Conservation (phyloP, 2,888 invertebrate genomes). For the Stenoptilia bipunctidactyla region DNA sequence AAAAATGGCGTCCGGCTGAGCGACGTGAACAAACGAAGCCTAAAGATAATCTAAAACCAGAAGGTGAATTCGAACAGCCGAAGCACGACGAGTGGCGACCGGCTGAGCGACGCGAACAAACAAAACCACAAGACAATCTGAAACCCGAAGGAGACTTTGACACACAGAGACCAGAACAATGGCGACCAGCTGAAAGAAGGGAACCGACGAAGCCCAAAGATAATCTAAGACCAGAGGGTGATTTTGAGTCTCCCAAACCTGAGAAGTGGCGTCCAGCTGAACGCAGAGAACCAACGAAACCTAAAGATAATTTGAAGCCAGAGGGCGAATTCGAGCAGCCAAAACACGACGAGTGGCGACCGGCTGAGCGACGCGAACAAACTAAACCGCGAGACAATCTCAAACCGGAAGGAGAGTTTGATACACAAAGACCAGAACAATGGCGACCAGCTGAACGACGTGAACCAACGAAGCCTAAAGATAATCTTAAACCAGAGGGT, state of each 20-base stretch:
- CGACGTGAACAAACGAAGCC: conserved; percentile 32
- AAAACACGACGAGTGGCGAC: conserved; percentile 42
- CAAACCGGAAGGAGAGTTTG: conserved; percentile 68
- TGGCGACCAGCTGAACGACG: conserved; percentile 48
- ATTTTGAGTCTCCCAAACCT: conserved; percentile 56
- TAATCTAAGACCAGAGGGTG: conserved; percentile 64
- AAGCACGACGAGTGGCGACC: conserved; percentile 36
- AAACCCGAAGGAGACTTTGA: conserved; percentile 65
- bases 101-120: conserved; percentile 40
- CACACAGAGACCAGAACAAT: conserved; percentile 41
- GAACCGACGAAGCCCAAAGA: conserved; percentile 48
- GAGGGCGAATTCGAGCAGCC: conserved; percentile 66
- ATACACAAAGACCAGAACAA: conserved; percentile 35
- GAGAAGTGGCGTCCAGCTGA: conserved; percentile 51
- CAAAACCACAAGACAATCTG: conserved; percentile 46
- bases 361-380: conserved; percentile 48
- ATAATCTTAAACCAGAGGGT: conserved; percentile 63
- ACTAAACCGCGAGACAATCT: conserved; percentile 67
- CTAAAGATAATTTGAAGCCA: conserved; percentile 58
- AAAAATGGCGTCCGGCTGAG: conserved; percentile 41
- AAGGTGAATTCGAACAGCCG: conserved; percentile 64
- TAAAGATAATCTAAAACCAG: conserved; percentile 63
- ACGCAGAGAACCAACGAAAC: conserved; percentile 37
- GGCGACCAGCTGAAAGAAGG: conserved; percentile 40
- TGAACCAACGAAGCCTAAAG: conserved; percentile 39